Percentiles rank a stretch among this genome's conserved stretches.
phyloP scores from a whole-genome alignment of 2,888 invertebrate genomes.

The Sylvicola cinctus region DNA sequence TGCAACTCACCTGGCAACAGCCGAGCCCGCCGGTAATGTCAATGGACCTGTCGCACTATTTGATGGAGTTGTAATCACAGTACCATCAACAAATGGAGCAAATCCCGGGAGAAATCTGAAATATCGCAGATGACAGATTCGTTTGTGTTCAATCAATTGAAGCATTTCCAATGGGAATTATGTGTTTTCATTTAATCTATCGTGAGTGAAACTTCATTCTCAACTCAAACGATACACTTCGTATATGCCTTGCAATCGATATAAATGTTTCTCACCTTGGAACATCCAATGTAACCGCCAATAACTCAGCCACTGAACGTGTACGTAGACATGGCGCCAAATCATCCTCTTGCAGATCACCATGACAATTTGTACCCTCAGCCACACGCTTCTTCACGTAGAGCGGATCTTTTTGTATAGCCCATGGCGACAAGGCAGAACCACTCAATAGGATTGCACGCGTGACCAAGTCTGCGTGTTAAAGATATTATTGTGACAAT shows the following conservation, averaged over 20 bases:
- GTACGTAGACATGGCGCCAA: slow-evolving; percentile 66
- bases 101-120: slow-evolving; percentile 62
- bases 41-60: slow-evolving; percentile 17
- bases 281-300: slow-evolving; percentile 53
- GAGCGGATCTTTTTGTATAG: slow-evolving; percentile 66
- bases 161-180: background rate
- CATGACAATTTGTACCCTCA: slow-evolving; percentile 65
- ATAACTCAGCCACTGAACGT: slow-evolving; percentile 51
- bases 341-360: slow-evolving; percentile 62
- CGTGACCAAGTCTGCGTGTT: slow-evolving; percentile 56
- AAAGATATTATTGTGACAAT: too few relatives aligned
- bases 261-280: slow-evolving; percentile 29
- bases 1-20: slow-evolving; percentile 27
- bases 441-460: slow-evolving; percentile 77
- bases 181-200: background rate
- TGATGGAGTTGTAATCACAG: slow-evolving; percentile 48
- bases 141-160: too few relatives aligned
- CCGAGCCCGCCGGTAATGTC: slow-evolving; percentile 22
- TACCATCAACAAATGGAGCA: slow-evolving; percentile 88
- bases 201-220: too few relatives aligned
- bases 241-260: background rate
- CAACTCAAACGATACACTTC: background rate
- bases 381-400: slow-evolving; percentile 63
- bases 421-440: slow-evolving; percentile 81
- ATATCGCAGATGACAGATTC: background rate